These are phyloP conservation scores for Brachynemurus nebulosus DNA, from an alignment of 2,888 invertebrate genomes.

Conservation along the genomic window DNA sequence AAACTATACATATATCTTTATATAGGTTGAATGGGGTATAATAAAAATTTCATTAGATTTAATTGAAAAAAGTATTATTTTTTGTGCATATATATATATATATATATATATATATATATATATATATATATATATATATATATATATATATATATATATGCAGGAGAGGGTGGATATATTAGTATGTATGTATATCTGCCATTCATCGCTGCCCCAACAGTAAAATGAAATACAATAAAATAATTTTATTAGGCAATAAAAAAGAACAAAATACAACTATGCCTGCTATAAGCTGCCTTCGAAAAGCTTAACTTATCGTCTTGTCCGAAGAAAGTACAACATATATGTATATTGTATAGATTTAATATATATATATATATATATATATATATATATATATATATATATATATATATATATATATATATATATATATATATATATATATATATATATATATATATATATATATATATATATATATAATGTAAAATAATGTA, in stretches of 20 bases:
- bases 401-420: neutral
- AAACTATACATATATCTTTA: no score
- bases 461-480: neutral
- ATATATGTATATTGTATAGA: no score
- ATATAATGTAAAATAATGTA: no score
- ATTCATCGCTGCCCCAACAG: neutral
- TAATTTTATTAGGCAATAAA: slow-evolving; percentile 2
- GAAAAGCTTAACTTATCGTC: neutral
- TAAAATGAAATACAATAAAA: slow-evolving; percentile 4
- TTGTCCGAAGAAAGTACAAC: no score
- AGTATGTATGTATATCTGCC: no score
- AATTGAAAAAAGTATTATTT: slow-evolving; percentile 2
- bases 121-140: no score
- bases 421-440: neutral
- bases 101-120: neutral
- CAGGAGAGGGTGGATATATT: no score
- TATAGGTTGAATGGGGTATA: no score
- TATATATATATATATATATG: no score
- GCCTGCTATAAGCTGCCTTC: no score
- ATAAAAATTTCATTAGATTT: neutral
- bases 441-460: neutral
- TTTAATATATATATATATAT: neutral
- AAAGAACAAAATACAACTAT: slow-evolving; percentile 2
- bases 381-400: neutral
- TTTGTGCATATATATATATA: neutral